Conservation (phyloP, 2,888 invertebrate species). For the Sarcophaga variegata region DNA sequence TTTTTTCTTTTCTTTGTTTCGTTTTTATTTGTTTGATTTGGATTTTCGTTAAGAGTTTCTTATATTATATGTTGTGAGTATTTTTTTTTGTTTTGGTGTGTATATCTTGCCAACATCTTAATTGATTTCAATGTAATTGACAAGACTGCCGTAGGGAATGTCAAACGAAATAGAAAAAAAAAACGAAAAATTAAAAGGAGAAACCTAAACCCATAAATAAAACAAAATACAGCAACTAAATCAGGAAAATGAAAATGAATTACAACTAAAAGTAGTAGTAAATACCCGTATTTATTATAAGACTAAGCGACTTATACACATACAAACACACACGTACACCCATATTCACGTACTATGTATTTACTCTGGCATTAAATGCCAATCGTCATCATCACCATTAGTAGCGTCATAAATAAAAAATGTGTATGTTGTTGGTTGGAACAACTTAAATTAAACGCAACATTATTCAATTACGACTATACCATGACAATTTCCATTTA, state of each 20-base stretch:
- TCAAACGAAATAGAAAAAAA: constrained; percentile 50
- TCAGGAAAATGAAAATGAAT: constrained; percentile 8
- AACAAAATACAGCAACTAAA: constrained; percentile 38
- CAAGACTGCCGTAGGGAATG: constrained; percentile 66
- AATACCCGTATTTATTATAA: constrained; percentile 21
- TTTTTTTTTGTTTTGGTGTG: constrained; percentile 41
- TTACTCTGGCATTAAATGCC: not conserved
- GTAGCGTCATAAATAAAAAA: constrained; percentile 32
- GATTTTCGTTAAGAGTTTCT: not conserved
- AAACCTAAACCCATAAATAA: not conserved
- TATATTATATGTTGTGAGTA: not conserved
- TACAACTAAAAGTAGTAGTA: constrained; percentile 9
- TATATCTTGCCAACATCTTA: constrained; percentile 60
- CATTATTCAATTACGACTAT: constrained; percentile 39
- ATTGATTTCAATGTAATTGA: constrained; percentile 71
- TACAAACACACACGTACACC: not conserved
- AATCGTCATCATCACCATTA: not conserved
- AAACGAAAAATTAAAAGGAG: not conserved
- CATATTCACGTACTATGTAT: not conserved
- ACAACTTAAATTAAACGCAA: constrained; percentile 53
- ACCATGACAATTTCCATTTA: constrained; percentile 52
- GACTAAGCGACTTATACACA: not conserved
- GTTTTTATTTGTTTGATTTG: constrained; percentile 16
- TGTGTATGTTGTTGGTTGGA: not conserved
- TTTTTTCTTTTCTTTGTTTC: constrained; percentile 61